Percentiles rank a stretch among this genome's conserved stretches.
Evolutionary conservation across 2,888 invertebrate species (phyloP).

Genomic region (Rhimphoctona megacephalus): DNA sequence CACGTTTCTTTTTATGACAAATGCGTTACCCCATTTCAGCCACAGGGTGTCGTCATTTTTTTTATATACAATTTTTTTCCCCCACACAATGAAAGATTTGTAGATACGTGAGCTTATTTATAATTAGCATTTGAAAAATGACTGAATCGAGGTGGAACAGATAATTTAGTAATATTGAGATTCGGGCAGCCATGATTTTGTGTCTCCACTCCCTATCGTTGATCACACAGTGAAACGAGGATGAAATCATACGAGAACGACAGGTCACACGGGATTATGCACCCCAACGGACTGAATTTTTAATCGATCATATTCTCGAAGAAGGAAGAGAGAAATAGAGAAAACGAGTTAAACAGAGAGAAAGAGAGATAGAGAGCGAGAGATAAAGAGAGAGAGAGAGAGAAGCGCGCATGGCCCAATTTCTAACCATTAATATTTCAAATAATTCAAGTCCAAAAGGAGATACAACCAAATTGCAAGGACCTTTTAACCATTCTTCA

Average conservation of each 20-base stretch:
- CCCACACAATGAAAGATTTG: neutral
- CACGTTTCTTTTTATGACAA: neutral
- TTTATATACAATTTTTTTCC: neutral
- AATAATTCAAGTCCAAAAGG: constrained; percentile 8
- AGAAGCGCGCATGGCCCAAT: constrained; percentile 53
- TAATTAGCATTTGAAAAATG: constrained; percentile 53
- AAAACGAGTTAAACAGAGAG: neutral
- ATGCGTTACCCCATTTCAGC: no score
- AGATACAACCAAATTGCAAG: constrained; percentile 3
- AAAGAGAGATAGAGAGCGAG: neutral
- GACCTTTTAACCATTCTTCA: constrained; percentile 21
- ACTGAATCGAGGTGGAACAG: constrained; percentile 20
- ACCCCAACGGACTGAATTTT: constrained; percentile 39
- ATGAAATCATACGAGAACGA: constrained; percentile 36
- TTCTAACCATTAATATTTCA: constrained; percentile 57
- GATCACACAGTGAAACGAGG: neutral
- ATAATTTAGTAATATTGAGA: constrained; percentile 33
- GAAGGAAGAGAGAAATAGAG: neutral
- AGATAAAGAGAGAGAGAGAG: neutral
- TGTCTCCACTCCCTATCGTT: constrained; percentile 17
- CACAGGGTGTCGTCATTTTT: neutral
- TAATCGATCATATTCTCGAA: constrained; percentile 47
- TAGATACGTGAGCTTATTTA: neutral
- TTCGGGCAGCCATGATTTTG: constrained; percentile 15
- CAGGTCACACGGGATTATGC: constrained; percentile 44